Evolutionary conservation across 2,888 invertebrate genomes (phyloP), one percentile per base, ranked within the genome.

Genomic region (Caenorhabditis plicata): DNA sequence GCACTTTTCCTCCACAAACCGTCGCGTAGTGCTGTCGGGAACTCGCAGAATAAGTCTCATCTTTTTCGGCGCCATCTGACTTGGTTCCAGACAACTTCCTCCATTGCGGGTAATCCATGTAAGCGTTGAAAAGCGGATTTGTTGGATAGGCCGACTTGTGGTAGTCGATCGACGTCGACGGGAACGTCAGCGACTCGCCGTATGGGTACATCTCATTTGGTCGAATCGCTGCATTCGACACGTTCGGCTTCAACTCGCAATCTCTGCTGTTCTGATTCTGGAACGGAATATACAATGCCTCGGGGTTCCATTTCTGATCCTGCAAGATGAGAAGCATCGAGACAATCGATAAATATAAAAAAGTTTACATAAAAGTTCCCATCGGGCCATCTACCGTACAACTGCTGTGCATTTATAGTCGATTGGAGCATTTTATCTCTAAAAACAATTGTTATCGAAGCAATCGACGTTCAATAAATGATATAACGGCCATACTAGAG

Each of bases 401-500:
- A 27, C 7, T 29, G 40, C 17, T 60, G 60, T 32, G 53, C 32
- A 31, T 60, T 53, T 33, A 60, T 53, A 23, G 60, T 42, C 15
- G 49, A 41, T 25, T 60, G 60, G 19, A 60, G 44, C 60, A 60
- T 60, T 25, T 53, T 60, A 15, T 60, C 60, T 46, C 60, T 60
- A 39, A 35, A 58, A 52, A 40, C 2, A 33, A 25, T 7, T n/a
- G n/a, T n/a, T n/a, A n/a, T n/a, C n/a, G n/a, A n/a, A n/a, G n/a
- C n/a, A n/a, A n/a, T n/a, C n/a, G n/a, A n/a, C n/a, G n/a, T n/a
- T n/a, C n/a, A n/a, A n/a, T n/a, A n/a, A n/a, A n/a, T n/a, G n/a
- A n/a, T n/a, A n/a, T n/a, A n/a, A n/a, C n/a, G n/a, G n/a, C n/a
- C n/a, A n/a, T n/a, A n/a, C n/a, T n/a, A n/a, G n/a, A n/a, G n/a